These are phyloP conservation scores for Apodemia zela DNA, from an alignment of 2,888 invertebrate genomes.

Conservation along the genomic window DNA sequence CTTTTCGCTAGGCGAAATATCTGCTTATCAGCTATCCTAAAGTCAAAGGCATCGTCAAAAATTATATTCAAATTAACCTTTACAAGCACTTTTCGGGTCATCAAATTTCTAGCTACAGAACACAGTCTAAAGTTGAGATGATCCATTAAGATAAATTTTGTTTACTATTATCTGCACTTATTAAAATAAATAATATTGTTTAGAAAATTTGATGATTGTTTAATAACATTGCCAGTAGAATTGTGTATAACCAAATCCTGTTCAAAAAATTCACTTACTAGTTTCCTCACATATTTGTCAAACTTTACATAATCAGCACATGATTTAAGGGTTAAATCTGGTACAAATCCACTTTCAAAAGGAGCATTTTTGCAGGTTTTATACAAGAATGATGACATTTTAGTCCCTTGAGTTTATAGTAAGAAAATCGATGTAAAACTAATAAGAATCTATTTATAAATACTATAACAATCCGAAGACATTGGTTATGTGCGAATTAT, in stretches of 20 bases:
- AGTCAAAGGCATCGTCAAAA: no score
- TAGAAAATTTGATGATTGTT: no score
- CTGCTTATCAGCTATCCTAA: no score
- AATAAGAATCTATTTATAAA: conserved; percentile 3
- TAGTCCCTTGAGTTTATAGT: background rate
- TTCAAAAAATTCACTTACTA: conserved; percentile 30
- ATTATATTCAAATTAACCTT: no score
- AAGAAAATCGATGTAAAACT: background rate
- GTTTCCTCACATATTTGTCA: conserved; percentile 42
- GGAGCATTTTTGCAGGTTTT: conserved; percentile 63
- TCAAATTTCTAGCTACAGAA: no score
- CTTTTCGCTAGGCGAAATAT: no score
- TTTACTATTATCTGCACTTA: no score
- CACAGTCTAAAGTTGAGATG: no score
- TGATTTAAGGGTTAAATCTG: conserved; percentile 46
- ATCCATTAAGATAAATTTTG: no score
- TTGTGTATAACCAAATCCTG: background rate
- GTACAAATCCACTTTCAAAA: conserved; percentile 58
- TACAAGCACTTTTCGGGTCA: no score
- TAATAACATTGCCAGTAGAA: background rate
- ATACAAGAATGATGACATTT: conserved; percentile 61
- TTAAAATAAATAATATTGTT: no score
- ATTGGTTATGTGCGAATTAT: conserved; percentile 17
- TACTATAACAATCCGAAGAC: background rate
- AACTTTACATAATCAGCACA: conserved; percentile 48